Evolutionary conservation across 64 coral and sea anemone species (phyloP).

Genomic region (Acropora yongei): DNA sequence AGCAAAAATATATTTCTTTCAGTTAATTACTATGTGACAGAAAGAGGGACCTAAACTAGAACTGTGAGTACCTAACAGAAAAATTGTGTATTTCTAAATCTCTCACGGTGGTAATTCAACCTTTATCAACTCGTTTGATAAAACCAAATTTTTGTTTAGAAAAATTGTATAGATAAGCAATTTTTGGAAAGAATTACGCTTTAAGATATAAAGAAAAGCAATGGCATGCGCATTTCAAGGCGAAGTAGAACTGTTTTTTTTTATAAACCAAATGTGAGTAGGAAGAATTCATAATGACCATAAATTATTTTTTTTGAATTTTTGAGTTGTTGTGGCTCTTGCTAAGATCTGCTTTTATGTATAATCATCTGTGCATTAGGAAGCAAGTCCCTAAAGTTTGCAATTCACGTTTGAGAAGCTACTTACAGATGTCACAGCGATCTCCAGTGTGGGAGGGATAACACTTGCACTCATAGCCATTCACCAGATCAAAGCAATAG

Average conservation of each 20-base stretch:
- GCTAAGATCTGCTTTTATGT: not conserved
- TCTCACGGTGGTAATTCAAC: no score
- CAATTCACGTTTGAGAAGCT: not conserved
- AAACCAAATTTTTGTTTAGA: no score
- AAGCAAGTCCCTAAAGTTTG: not conserved
- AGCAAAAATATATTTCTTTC: no score
- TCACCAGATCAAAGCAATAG: constrained; percentile 51
- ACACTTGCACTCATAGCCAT: constrained; percentile 64
- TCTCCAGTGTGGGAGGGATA: constrained; percentile 66
- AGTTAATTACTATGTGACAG: no score
- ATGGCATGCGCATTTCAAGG: not conserved
- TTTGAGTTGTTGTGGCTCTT: not conserved
- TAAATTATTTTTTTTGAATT: not conserved
- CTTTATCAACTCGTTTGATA: no score
- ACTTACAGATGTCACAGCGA: constrained; percentile 63
- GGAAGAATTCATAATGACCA: not conserved
- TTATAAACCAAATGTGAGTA: no score
- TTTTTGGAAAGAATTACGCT: no score
- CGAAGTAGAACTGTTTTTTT: not conserved
- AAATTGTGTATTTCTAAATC: no score
- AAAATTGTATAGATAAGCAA: no score
- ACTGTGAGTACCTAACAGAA: no score
- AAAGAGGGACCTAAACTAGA: no score
- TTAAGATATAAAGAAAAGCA: no score
- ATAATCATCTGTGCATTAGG: not conserved